These are phyloP conservation scores for Drosophila lacertosa DNA, from an alignment of 1,140 invertebrate species.

Conservation along the genomic window DNA sequence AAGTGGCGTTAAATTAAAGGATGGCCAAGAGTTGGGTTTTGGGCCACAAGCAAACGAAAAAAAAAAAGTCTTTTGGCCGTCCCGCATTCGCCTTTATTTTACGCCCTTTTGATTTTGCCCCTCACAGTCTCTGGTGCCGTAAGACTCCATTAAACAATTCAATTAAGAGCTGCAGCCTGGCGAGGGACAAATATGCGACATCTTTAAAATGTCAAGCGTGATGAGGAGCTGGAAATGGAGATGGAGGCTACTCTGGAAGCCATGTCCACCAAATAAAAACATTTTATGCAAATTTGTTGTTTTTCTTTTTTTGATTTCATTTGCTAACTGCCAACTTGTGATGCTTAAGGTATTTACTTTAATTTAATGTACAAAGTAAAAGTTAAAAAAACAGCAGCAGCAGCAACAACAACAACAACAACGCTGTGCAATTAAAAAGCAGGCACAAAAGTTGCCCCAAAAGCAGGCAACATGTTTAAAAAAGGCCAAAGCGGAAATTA, in stretches of 20 bases:
- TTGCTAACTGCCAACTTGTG: constrained; percentile 24
- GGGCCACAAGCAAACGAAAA: neutral
- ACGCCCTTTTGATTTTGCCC: constrained; percentile 76
- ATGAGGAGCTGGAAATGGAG: neutral
- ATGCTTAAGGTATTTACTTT: constrained; percentile 78
- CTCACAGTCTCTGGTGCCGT: constrained; percentile 34
- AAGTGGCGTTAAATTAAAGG: constrained; percentile 78
- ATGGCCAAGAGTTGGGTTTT: constrained; percentile 11
- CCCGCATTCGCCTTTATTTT: constrained; percentile 73
- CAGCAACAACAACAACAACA: constrained; percentile 50
- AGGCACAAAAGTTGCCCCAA: constrained; percentile 47
- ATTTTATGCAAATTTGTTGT: constrained; percentile 77
- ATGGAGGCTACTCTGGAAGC: neutral
- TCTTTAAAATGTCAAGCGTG: constrained; percentile 75
- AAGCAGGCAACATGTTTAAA: constrained; percentile 47
- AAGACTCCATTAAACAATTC: constrained; percentile 83
- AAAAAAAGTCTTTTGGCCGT: constrained; percentile 39
- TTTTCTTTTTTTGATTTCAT: constrained; percentile 52
- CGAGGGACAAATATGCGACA: constrained; percentile 32
- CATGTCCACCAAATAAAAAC: constrained; percentile 57
- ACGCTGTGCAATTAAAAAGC: constrained; percentile 63
- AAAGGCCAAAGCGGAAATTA: constrained; percentile 66
- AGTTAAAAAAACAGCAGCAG: constrained; percentile 21
- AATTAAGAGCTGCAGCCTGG: constrained; percentile 58
- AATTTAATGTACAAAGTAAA: constrained; percentile 55